Evolutionary conservation across 2,113 vertebrate species (phyloP).

Genomic region (Pomatostomus ruficeps): DNA sequence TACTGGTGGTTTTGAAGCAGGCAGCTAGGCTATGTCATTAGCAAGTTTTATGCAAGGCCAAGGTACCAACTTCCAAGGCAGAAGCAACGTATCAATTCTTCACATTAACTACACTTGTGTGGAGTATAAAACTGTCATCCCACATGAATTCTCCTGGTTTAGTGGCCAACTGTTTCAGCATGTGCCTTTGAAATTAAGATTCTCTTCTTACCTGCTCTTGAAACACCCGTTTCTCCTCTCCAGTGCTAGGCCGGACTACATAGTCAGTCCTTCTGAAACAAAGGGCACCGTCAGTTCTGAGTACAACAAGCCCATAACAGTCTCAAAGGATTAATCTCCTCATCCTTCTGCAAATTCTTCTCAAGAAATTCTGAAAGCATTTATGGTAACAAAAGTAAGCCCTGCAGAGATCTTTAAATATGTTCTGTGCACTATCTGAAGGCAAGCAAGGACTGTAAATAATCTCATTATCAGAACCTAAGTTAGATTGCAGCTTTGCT

Average conservation of each 20-base stretch:
- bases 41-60: background rate
- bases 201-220: conserved; percentile 88
- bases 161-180: background rate
- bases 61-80: background rate
- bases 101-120: background rate
- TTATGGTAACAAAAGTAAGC: background rate
- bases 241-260: conserved; percentile 94
- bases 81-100: background rate
- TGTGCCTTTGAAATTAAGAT: background rate
- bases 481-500: background rate
- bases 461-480: background rate
- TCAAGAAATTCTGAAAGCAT: background rate
- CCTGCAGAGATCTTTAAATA: background rate
- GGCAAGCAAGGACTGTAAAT: background rate
- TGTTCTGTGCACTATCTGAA: background rate
- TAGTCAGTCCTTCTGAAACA: conserved; percentile 93
- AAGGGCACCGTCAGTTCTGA: background rate
- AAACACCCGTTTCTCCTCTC: conserved; percentile 93
- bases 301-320: background rate
- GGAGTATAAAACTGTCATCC: background rate
- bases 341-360: background rate
- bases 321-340: background rate
- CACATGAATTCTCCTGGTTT: background rate
- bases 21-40: background rate
- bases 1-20: background rate